Conservation (phyloP, 2,113 vertebrate genomes). For the Galemys pyrenaicus region DNA sequence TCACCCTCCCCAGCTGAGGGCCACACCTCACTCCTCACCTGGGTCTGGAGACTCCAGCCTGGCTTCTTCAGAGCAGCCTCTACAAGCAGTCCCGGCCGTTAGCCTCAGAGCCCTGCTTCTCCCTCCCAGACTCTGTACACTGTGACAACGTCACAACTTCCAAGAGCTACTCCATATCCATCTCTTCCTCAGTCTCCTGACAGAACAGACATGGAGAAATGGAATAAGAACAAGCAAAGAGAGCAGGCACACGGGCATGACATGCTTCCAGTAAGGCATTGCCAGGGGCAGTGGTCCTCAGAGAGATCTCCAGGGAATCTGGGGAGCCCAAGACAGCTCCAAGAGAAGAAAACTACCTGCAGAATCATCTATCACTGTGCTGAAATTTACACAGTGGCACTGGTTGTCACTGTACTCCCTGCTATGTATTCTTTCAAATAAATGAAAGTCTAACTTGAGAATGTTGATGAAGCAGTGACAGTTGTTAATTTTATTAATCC, state of each 20-base stretch:
- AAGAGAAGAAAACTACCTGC: background rate
- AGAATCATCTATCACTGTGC: background rate
- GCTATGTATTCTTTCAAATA: background rate
- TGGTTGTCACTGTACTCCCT: fast-evolving
- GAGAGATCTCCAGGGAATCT: background rate
- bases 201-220: background rate
- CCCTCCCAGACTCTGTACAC: too few species aligned
- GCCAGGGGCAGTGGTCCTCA: background rate
- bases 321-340: background rate
- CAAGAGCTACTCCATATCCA: too few species aligned
- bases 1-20: background rate
- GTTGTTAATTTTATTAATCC: background rate
- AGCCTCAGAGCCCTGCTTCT: too few species aligned
- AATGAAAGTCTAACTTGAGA: background rate
- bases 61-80: background rate
- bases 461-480: background rate
- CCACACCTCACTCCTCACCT: background rate
- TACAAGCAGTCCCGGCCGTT: too few species aligned
- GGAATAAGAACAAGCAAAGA: background rate
- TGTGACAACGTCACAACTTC: too few species aligned
- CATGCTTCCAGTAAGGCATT: background rate
- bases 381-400: background rate
- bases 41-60: background rate
- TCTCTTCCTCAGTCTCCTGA: too few species aligned
- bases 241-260: too few species aligned